A percentile compares a stretch with the other conserved stretches of the same genome.
phyloP scores from a whole-genome alignment of 2,797 vertebrate genomes.

The Pteropus rufus region DNA sequence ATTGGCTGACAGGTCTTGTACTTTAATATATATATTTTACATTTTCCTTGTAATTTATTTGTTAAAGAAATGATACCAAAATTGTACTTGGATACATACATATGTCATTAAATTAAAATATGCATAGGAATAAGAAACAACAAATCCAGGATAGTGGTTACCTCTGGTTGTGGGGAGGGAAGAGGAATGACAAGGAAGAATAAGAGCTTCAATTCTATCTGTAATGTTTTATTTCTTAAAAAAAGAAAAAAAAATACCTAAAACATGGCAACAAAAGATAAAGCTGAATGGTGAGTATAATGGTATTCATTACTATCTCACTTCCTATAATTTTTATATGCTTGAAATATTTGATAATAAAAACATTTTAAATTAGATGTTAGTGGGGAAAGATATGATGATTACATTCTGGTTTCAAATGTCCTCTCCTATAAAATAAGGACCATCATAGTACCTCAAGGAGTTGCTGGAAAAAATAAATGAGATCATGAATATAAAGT shows the following conservation, averaged over 20 bases:
- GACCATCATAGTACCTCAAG: background rate
- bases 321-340: background rate
- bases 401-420: slow-evolving; percentile 21
- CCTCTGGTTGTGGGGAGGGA: background rate
- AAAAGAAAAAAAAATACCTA: background rate
- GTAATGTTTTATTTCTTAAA: background rate
- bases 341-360: slow-evolving; percentile 41
- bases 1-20: background rate
- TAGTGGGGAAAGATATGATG: background rate
- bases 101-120: slow-evolving; percentile 14
- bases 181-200: background rate
- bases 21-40: background rate
- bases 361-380: background rate
- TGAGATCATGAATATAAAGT: background rate
- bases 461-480: background rate
- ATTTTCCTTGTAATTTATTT: background rate
- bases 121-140: background rate
- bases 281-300: background rate
- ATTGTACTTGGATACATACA: background rate
- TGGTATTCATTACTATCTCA: background rate
- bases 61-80: slow-evolving; percentile 15
- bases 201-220: background rate
- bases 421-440: background rate
- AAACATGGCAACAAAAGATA: background rate
- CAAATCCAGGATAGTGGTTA: background rate